Percentiles rank a stretch among this genome's conserved stretches.
Conservation (phyloP, 1,140 invertebrate species). For the Sycophaga agraensis region DNA sequence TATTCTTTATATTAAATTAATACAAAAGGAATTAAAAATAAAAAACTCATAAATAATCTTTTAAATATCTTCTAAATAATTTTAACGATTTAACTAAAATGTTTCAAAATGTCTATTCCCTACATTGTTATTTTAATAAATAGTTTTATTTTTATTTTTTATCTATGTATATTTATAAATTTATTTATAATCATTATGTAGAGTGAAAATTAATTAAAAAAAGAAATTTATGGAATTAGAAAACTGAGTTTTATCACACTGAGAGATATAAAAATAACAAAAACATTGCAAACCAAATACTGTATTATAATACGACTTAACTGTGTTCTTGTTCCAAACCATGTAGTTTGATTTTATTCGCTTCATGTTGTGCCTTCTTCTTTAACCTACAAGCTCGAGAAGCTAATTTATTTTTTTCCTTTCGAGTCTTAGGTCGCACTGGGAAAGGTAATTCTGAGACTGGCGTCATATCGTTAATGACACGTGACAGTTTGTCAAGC, state of each 20-base stretch:
- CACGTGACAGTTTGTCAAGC: slow-evolving; percentile 84
- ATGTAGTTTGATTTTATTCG: slow-evolving; percentile 91
- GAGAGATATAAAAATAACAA: neutral
- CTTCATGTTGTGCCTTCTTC: slow-evolving; percentile 94
- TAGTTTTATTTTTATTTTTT: too few species aligned
- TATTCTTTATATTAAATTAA: neutral
- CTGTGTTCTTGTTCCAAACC: slow-evolving; percentile 93
- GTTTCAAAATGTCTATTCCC: too few species aligned
- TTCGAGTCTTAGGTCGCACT: slow-evolving; percentile 85
- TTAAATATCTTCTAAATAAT: too few species aligned
- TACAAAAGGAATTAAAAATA: too few species aligned
- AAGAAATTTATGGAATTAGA: too few species aligned
- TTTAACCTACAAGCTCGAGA: slow-evolving; percentile 93
- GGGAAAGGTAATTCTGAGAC: slow-evolving; percentile 90
- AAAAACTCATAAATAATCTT: too few species aligned
- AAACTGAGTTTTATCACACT: too few species aligned
- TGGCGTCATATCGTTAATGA: slow-evolving; percentile 94
- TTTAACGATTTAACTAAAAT: too few species aligned
- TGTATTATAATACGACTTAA: slow-evolving; percentile 50
- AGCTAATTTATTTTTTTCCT: slow-evolving; percentile 97
- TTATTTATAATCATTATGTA: too few species aligned
- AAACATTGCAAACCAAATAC: neutral
- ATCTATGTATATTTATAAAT: too few species aligned
- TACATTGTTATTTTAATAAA: too few species aligned
- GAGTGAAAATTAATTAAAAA: too few species aligned